Base-by-base conservation (phyloP, 2,888 invertebrate genomes). In the Amorpha juglandis region DNA sequence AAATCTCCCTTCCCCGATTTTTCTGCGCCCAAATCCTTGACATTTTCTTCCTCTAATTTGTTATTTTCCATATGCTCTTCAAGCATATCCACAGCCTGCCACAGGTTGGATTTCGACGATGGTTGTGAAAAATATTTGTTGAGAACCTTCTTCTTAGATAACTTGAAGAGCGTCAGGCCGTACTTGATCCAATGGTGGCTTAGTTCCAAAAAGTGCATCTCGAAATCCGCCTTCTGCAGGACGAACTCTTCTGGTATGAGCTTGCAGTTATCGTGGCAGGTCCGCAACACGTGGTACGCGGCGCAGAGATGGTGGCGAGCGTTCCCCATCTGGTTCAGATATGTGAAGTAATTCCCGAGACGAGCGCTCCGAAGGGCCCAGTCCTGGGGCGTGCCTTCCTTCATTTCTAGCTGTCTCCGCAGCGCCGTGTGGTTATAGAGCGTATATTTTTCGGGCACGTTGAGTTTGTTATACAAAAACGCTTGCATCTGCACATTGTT, bases 251-350 rank as follows among this genome's bases (percentile, higher is more conserved):
- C 89, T 0, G 92, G 91, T 71, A 91, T 85, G 9, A 92, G 85
- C 68, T 91, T 90, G 71, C 93, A 90, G 69, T 92, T 91, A 53
- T 92, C 91, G 76, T 95, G 95, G 72, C 95, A 92, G 8, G 94
- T 93, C 65, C 93, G 87, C 51, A 95, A 79, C 9, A 95, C 92
- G 69, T 92, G 88, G 74, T 94, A 93, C 0, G 95, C 94, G 50
- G 95, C 95, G 73, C 94, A 94, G 68, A 97, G 87, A 81, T 96
- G 96, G 82, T 96, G 95, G 50, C 96, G 87, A 3, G 95, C 95
- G 71, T 93, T 91, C 16, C 82, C 85, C 16, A 87, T 82, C 68
- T 89, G 83, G 68, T 88, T 89, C 1, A 92, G 77, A 68, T 88
- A 90, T 0, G 89, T 91, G 71, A 95, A 94, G 72, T 94, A 91